Conservation (phyloP, 2,797 vertebrate species). For the Chelonia mydas region DNA sequence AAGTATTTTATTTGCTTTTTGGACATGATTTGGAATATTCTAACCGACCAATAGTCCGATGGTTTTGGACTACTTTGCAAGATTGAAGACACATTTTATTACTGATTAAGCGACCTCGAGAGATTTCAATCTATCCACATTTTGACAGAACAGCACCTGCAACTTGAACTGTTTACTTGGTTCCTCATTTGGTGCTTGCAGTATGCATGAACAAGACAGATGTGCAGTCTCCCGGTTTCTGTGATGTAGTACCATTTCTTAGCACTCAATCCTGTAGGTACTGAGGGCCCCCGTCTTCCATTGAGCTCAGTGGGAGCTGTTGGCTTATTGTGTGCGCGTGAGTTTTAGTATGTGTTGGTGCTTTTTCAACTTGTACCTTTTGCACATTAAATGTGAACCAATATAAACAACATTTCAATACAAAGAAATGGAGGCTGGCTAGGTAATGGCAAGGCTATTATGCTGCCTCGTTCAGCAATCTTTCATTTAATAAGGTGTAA, state of each 20-base stretch:
- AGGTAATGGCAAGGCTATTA: rapidly evolving
- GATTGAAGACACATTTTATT: not conserved
- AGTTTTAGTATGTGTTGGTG: rapidly evolving
- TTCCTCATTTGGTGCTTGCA: rapidly evolving
- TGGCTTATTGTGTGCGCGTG: rapidly evolving
- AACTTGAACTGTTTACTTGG: rapidly evolving
- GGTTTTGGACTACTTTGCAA: not conserved
- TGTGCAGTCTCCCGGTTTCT: rapidly evolving
- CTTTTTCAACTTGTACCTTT: not conserved
- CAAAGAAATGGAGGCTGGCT: not conserved
- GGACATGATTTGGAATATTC: not conserved
- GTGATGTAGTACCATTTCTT: not conserved
- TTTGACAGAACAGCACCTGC: rapidly evolving
- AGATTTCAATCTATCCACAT: not conserved
- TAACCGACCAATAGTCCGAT: not conserved
- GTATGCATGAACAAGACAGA: rapidly evolving
- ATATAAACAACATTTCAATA: rapidly evolving
- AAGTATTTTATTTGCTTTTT: not conserved
- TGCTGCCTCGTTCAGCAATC: not conserved
- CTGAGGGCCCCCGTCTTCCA: rapidly evolving
- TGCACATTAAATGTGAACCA: rapidly evolving
- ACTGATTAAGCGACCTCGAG: not conserved
- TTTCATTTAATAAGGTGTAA: not conserved
- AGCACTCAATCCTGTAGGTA: rapidly evolving
- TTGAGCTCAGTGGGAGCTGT: not conserved